Evolutionary conservation across 2,113 vertebrate genomes (phyloP), one percentile per base, ranked within the genome.

Genomic region (Anoplopoma fimbria): DNA sequence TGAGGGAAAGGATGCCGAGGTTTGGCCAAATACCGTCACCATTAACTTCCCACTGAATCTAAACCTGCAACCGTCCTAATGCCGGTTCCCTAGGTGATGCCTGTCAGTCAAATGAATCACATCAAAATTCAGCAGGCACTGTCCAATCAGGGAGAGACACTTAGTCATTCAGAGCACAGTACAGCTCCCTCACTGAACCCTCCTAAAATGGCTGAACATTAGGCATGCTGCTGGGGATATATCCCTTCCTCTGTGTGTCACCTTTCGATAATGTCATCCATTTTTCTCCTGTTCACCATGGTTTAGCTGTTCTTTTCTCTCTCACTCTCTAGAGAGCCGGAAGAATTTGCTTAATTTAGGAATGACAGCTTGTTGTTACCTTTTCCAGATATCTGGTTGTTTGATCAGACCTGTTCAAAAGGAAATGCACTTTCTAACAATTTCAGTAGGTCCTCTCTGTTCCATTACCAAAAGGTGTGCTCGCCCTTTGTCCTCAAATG

Each of bases 131-230:
- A 86, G 82, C 77, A 86, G 86, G 80, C 88, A 70, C 88, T 79
- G 89, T 86, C 91, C 90, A 89, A 94, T 93, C 88, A 91, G 89
- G 76, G 71, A 76, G 76, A 87, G 87, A 85, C 40, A 90, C 88
- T 94, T 94, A 92, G 88, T 89, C 78, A 94, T 94, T 94, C 92
- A 77, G 92, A 85, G 91, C 93, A 94, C 93, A 93, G 84, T 6
- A 38, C 88, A 85, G 91, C 91, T 90, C 91, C 83, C 92, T 87
- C 85, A 47, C 89, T 90, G 88, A 94, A 93, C 92, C 91, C 81
- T 90, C 87, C 88, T 93, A 91, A 94, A 94, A 94, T 94, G 93
- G 93, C 89, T 91, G 93, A 93, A 87, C 90, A 92, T 90, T 91
- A 91, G 88, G 83, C 87, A 93, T 88, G 89, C 90, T 85, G 87